A percentile compares a stretch with the other conserved stretches of the same genome.
These are phyloP conservation scores for Sturmia bella DNA, from an alignment of 2,888 invertebrate species.

Conservation along the genomic window DNA sequence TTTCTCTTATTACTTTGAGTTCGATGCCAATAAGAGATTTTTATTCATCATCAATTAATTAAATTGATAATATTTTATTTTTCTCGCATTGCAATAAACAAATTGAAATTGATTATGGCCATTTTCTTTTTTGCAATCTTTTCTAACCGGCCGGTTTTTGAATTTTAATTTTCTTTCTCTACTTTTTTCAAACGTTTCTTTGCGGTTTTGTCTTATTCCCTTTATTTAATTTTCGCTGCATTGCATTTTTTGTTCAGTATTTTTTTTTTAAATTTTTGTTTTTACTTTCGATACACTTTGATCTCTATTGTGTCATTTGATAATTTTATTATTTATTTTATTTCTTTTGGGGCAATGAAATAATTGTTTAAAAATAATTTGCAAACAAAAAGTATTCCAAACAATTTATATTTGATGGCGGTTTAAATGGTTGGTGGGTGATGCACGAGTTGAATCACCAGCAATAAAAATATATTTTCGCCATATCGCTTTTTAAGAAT, in stretches of 20 bases:
- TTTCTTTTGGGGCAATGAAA: constrained; percentile 73
- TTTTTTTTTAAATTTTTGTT: constrained; percentile 26
- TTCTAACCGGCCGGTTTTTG: constrained; percentile 17
- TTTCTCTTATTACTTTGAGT: constrained; percentile 9
- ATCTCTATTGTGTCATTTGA: constrained; percentile 76
- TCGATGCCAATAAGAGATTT: constrained; percentile 34
- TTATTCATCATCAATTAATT: constrained; percentile 7
- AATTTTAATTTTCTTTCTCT: neutral
- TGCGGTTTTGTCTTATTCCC: neutral
- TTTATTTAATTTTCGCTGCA: neutral
- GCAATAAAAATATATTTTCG: too few relatives aligned
- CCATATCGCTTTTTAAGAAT: too few relatives aligned
- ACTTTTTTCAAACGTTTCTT: neutral
- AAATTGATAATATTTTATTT: constrained; percentile 4
- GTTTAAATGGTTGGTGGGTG: neutral
- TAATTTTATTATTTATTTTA: constrained; percentile 74
- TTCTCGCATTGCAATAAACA: neutral
- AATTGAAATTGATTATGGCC: constrained; percentile 24
- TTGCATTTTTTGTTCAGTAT: constrained; percentile 11
- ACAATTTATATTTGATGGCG: neutral
- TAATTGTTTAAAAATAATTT: constrained; percentile 76
- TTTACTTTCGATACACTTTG: constrained; percentile 78
- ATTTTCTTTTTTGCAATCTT: constrained; percentile 3
- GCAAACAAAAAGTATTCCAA: constrained; percentile 21
- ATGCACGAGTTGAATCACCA: too few relatives aligned